Conservation (phyloP, 2,113 vertebrate genomes). For the Anhinga rufa region DNA sequence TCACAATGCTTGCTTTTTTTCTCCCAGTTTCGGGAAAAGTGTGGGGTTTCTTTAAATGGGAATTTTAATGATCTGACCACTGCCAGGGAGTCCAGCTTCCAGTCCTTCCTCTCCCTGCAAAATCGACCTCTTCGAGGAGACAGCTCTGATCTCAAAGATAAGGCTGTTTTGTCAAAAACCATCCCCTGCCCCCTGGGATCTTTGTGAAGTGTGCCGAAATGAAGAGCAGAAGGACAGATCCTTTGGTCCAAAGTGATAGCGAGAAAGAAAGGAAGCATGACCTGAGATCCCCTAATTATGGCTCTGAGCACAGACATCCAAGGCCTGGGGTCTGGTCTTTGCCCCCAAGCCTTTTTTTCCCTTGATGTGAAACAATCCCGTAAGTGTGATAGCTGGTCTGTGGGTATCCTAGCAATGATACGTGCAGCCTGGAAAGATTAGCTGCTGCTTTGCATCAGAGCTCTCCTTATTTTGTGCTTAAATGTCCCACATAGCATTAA, state of each 20-base stretch:
- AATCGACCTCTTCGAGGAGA: not conserved
- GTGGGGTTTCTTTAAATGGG: not conserved
- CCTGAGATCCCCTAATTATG: slow-evolving; percentile 36
- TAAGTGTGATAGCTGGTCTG: not conserved
- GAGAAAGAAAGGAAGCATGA: slow-evolving; percentile 39
- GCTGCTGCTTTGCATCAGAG: not conserved
- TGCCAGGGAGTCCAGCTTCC: not conserved
- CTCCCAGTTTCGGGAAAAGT: not conserved
- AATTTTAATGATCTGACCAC: not conserved
- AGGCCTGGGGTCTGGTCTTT: not conserved
- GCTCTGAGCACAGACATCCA: not conserved
- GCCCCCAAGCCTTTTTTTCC: not conserved
- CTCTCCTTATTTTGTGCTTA: not conserved
- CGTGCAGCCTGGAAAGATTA: not conserved
- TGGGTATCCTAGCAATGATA: not conserved
- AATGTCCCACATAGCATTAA: not conserved
- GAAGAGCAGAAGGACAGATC: slow-evolving; percentile 32
- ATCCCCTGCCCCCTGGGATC: slow-evolving; percentile 25
- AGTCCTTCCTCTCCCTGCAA: not conserved
- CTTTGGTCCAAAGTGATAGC: slow-evolving; percentile 43
- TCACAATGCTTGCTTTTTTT: not conserved
- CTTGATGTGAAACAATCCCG: not conserved
- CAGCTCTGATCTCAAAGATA: slow-evolving; percentile 4
- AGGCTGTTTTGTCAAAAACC: slow-evolving; percentile 22
- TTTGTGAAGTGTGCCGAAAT: slow-evolving; percentile 47